Percentiles rank a stretch among this genome's conserved stretches.
Evolutionary conservation across 2,888 invertebrate species (phyloP).

Genomic region (Proisotoma minuta): DNA sequence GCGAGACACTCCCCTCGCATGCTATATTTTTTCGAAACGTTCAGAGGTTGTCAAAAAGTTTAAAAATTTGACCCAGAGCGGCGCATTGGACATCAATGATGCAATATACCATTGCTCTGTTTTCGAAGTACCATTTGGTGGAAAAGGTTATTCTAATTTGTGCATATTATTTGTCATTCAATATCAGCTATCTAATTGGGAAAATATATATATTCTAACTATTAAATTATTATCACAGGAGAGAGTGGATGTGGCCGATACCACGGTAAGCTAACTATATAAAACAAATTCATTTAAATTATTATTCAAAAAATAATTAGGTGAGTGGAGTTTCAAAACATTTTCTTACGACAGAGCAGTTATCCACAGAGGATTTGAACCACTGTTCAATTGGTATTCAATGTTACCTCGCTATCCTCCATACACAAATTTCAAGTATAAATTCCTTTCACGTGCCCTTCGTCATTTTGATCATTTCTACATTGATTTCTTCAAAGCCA

Average conservation of each 20-base stretch:
- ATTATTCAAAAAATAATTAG: too few species aligned
- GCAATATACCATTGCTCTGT: slow-evolving; percentile 49
- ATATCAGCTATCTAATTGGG: background rate
- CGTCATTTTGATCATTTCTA: slow-evolving; percentile 24
- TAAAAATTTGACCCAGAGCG: slow-evolving; percentile 49
- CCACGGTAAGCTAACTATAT: too few species aligned
- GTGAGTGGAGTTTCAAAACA: slow-evolving; percentile 54
- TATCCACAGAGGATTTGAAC: slow-evolving; percentile 39
- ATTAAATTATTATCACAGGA: too few species aligned
- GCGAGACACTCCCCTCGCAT: slow-evolving; percentile 49
- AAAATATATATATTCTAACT: too few species aligned
- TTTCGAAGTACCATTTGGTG: slow-evolving; percentile 56
- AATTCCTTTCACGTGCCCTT: slow-evolving; percentile 6
- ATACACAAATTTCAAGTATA: slow-evolving; percentile 14
- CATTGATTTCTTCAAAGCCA: slow-evolving; percentile 15
- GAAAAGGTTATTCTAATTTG: slow-evolving; percentile 52
- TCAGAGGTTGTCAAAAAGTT: slow-evolving; percentile 50
- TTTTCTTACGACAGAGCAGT: slow-evolving; percentile 56
- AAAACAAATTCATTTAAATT: too few species aligned
- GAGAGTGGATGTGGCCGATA: slow-evolving; percentile 57
- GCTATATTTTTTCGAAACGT: slow-evolving; percentile 55
- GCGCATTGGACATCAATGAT: slow-evolving; percentile 54
- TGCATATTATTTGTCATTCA: background rate
- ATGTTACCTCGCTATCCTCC: slow-evolving; percentile 41
- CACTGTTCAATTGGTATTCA: slow-evolving; percentile 43